Conservation (phyloP, 2,888 invertebrate species). For the Machimus rusticus region DNA sequence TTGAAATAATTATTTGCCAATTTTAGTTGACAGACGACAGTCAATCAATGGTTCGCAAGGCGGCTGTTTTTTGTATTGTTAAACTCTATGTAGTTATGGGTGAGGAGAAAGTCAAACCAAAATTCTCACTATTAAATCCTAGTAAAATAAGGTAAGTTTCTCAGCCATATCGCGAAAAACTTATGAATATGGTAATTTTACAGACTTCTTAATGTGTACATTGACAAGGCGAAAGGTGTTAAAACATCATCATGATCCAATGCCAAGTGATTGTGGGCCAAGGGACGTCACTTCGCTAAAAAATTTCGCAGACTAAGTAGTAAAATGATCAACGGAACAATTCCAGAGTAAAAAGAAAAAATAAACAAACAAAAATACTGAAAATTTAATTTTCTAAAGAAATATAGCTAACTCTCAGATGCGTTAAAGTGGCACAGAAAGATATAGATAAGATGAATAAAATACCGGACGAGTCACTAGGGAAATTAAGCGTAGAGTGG, state of each 20-base stretch:
- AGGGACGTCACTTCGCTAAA: slow-evolving; percentile 53
- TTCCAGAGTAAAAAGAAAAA: slow-evolving; percentile 51
- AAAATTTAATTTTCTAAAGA: slow-evolving; percentile 36
- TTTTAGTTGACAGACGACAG: slow-evolving; percentile 86
- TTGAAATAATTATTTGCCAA: neutral
- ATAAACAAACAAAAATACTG: neutral
- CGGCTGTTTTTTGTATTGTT: slow-evolving; percentile 97
- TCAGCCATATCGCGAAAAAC: neutral
- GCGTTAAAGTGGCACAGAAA: neutral
- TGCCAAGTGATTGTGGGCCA: slow-evolving; percentile 55
- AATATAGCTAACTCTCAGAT: neutral
- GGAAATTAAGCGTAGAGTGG: neutral
- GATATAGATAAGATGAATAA: neutral
- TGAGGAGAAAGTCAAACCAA: slow-evolving; percentile 82
- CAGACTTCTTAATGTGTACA: slow-evolving; percentile 54
- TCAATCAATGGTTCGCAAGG: slow-evolving; percentile 93
- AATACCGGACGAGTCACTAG: neutral
- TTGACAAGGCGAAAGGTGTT: slow-evolving; percentile 52
- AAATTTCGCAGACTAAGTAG: slow-evolving; percentile 51
- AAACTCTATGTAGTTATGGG: slow-evolving; percentile 90
- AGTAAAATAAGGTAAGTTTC: slow-evolving; percentile 76
- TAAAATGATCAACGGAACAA: slow-evolving; percentile 51
- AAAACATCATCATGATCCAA: slow-evolving; percentile 54
- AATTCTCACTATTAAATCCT: slow-evolving; percentile 81
- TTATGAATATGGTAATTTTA: neutral